These are phyloP conservation scores for Cerceris rybyensis DNA, from an alignment of 2,888 invertebrate genomes.

Conservation along the genomic window DNA sequence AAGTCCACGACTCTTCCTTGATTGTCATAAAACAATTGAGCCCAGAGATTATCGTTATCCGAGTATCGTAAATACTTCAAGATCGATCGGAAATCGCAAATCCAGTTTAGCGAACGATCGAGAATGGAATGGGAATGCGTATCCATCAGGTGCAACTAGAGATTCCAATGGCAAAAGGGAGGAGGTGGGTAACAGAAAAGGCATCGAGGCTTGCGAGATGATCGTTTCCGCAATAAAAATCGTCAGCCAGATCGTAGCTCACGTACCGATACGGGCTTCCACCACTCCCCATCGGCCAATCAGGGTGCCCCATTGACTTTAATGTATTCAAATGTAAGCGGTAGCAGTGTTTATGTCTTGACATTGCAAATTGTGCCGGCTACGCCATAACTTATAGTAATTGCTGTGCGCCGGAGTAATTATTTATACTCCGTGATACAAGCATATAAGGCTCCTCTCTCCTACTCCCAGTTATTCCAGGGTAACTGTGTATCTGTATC, in stretches of 20 bases:
- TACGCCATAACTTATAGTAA: slow-evolving; percentile 82
- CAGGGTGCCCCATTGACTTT: slow-evolving; percentile 74
- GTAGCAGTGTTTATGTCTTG: slow-evolving; percentile 82
- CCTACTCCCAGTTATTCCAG: slow-evolving; percentile 38
- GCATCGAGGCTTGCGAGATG: slow-evolving; percentile 55
- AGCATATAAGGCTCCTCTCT: slow-evolving; percentile 65
- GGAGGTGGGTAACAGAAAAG: slow-evolving; percentile 41
- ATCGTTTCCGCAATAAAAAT: slow-evolving; percentile 79
- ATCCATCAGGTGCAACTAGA: slow-evolving; percentile 44
- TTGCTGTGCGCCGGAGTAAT: slow-evolving; percentile 81
- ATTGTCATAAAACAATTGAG: slow-evolving; percentile 64
- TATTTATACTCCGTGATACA: slow-evolving; percentile 81
- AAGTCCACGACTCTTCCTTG: slow-evolving; percentile 2
- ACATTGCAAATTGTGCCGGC: slow-evolving; percentile 82
- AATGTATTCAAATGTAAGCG: slow-evolving; percentile 82
- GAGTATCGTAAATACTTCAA: slow-evolving; percentile 66
- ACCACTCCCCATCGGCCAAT: slow-evolving; percentile 75
- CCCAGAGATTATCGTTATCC: slow-evolving; percentile 47
- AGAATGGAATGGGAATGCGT: slow-evolving; percentile 55
- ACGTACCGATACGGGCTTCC: slow-evolving; percentile 74
- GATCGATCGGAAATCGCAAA: slow-evolving; percentile 67
- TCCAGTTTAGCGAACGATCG: slow-evolving; percentile 47
- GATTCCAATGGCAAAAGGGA: slow-evolving; percentile 19
- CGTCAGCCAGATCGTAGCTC: slow-evolving; percentile 81
- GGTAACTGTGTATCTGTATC: slow-evolving; percentile 30